These are phyloP conservation scores for Pteruthius melanotis DNA, from an alignment of 2,113 vertebrate genomes.

Conservation along the genomic window DNA sequence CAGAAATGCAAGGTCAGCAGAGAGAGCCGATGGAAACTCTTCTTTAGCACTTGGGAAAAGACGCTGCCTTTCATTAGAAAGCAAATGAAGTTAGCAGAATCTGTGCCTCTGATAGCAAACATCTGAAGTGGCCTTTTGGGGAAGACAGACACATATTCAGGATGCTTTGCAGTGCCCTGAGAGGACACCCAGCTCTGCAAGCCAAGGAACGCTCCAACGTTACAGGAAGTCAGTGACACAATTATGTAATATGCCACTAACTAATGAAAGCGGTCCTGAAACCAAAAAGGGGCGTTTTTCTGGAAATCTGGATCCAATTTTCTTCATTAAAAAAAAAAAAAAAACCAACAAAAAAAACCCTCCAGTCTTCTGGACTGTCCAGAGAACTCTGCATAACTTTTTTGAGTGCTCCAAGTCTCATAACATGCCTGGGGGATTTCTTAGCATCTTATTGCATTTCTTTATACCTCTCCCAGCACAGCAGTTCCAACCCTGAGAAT, in stretches of 20 bases:
- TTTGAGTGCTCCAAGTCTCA: not conserved
- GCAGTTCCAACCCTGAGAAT: slow-evolving; percentile 15
- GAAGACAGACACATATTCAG: not conserved
- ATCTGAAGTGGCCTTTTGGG: not conserved
- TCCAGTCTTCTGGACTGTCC: slow-evolving; percentile 41
- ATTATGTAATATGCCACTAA: slow-evolving; percentile 56
- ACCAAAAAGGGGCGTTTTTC: slow-evolving; percentile 7
- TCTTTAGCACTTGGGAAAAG: not conserved
- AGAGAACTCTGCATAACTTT: not conserved
- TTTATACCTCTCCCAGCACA: slow-evolving; percentile 41
- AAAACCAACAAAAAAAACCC: too few relatives aligned
- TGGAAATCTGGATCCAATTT: slow-evolving; percentile 65
- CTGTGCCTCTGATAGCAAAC: not conserved
- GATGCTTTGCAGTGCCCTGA: not conserved
- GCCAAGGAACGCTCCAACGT: not conserved
- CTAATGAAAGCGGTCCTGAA: slow-evolving; percentile 42
- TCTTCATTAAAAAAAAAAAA: slow-evolving; percentile 31
- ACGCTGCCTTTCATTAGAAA: not conserved
- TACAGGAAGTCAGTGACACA: slow-evolving; percentile 46
- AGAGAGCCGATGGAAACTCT: not conserved
- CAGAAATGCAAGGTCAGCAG: slow-evolving; percentile 1
- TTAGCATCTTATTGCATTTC: slow-evolving; percentile 33
- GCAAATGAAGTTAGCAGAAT: not conserved
- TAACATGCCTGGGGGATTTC: slow-evolving; percentile 18
- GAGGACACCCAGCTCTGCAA: not conserved